A percentile compares a stretch with the other conserved stretches of the same genome.
These are phyloP conservation scores for Phaenicophaeus curvirostris DNA, from an alignment of 2,797 vertebrate genomes.

Conservation along the genomic window DNA sequence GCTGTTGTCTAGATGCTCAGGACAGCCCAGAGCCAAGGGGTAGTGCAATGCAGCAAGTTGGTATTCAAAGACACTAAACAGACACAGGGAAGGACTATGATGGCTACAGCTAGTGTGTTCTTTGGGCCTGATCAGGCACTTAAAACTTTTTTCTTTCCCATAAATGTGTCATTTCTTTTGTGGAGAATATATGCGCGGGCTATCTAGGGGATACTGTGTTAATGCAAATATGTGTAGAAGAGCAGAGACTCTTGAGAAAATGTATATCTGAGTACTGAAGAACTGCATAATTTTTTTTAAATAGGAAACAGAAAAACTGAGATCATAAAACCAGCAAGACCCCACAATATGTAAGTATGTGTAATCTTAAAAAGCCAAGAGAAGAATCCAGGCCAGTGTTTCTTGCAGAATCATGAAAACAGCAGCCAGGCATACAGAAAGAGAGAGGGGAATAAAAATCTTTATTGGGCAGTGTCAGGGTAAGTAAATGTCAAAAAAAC, in stretches of 20 bases:
- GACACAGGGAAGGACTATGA: accelerated
- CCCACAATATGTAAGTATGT: not conserved
- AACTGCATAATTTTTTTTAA: not conserved
- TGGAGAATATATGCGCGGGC: not conserved
- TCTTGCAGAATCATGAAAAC: not conserved
- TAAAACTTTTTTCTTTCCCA: not conserved
- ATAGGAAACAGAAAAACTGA: not conserved
- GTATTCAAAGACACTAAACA: not conserved
- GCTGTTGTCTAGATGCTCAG: not conserved
- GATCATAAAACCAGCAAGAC: not conserved
- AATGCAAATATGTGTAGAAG: not conserved
- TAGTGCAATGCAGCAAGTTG: not conserved
- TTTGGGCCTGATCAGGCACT: not conserved
- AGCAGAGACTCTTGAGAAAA: not conserved
- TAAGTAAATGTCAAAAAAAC: constrained; percentile 17
- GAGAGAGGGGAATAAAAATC: not conserved
- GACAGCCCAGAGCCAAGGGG: not conserved
- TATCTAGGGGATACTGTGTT: not conserved
- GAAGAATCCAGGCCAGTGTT: not conserved
- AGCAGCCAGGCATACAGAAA: not conserved
- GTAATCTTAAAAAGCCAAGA: not conserved
- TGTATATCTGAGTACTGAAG: not conserved
- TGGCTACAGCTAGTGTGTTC: not conserved
- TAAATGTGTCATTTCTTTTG: not conserved
- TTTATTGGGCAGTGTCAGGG: not conserved